phyloP scores from a whole-genome alignment of 2,113 vertebrate species.

The Zosterops pallidus region DNA sequence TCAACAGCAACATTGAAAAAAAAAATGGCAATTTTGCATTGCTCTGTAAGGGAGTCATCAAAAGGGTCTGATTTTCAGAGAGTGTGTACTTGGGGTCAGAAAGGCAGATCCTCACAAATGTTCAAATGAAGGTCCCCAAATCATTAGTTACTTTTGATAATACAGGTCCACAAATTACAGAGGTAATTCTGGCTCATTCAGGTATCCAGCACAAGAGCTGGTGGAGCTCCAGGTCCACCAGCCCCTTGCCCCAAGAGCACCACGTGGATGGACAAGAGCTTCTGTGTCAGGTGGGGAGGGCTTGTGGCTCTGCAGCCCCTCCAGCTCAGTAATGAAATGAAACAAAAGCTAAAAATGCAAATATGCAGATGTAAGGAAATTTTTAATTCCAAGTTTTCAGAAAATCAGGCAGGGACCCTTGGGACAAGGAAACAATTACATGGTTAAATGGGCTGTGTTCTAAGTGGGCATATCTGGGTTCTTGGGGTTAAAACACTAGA shows the following conservation, averaged over 20 bases:
- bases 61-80: background rate
- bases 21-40: background rate
- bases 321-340: background rate
- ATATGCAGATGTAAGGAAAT: background rate
- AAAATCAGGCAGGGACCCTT: background rate
- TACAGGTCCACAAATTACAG: background rate
- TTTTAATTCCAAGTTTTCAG: background rate
- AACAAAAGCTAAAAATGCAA: constrained; percentile 16
- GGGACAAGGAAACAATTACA: background rate
- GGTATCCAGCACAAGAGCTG: background rate
- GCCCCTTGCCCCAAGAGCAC: background rate
- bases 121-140: background rate
- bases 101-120: background rate
- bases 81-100: background rate
- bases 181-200: background rate
- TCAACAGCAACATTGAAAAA: background rate
- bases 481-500: background rate
- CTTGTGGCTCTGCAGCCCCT: background rate
- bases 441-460: background rate
- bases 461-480: background rate
- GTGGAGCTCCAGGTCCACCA: background rate
- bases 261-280: background rate
- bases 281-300: background rate
- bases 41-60: background rate
- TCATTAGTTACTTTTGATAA: background rate